Percentiles rank a stretch among this genome's conserved stretches.
Conservation (phyloP, 2,113 vertebrate species). For the Meriones unguiculatus region DNA sequence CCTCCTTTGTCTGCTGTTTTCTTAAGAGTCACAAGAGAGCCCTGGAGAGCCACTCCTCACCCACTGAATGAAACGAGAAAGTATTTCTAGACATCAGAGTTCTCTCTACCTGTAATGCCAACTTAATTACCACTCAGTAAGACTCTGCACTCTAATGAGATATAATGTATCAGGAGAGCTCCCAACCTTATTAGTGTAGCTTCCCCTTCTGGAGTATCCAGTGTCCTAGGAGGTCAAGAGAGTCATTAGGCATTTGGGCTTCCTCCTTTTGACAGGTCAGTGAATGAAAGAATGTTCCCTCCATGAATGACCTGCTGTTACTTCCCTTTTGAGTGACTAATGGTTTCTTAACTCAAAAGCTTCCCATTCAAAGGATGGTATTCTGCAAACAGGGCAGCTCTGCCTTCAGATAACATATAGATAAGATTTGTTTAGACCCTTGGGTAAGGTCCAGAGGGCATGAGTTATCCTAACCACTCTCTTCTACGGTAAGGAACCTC, state of each 20-base stretch:
- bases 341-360: conserved; percentile 46
- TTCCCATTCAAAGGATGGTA: not conserved
- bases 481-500: not conserved
- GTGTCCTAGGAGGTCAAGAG: conserved; percentile 43
- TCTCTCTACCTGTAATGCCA: conserved; percentile 64
- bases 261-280: conserved; percentile 50
- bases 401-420: not conserved
- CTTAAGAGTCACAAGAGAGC: conserved; percentile 25
- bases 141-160: conserved; percentile 25
- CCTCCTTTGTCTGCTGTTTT: conserved; percentile 69
- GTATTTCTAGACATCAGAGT: conserved; percentile 33
- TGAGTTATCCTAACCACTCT: not conserved
- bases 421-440: not conserved
- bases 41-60: not conserved
- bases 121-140: conserved; percentile 64
- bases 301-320: not conserved
- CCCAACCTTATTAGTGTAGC: not conserved
- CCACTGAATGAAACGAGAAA: conserved; percentile 29
- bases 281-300: conserved; percentile 33
- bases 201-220: conserved; percentile 51
- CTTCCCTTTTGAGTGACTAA: conserved; percentile 54
- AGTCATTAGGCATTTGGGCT: conserved; percentile 33
- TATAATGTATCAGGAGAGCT: too few species aligned
- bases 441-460: not conserved
- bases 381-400: not conserved